These are phyloP conservation scores for Ochotona princeps DNA, from an alignment of 2,113 vertebrate genomes.

Conservation along the genomic window DNA sequence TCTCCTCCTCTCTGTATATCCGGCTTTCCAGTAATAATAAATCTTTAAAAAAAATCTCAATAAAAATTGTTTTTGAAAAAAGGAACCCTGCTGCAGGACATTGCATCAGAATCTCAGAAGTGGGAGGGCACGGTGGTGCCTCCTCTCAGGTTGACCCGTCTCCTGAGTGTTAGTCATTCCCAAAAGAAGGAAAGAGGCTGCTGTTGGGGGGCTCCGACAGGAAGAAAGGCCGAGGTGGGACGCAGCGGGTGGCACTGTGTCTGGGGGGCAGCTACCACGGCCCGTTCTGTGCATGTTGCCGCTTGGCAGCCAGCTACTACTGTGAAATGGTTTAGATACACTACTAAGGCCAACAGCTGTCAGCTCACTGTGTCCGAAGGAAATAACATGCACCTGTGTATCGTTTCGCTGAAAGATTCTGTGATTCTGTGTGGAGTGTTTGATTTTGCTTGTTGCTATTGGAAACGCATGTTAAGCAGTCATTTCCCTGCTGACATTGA, in stretches of 20 bases:
- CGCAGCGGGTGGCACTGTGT: neutral
- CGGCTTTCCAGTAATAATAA: too few relatives aligned
- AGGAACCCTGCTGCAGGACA: neutral
- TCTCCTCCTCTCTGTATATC: too few relatives aligned
- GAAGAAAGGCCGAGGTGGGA: neutral
- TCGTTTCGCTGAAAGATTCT: neutral
- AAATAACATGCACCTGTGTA: neutral
- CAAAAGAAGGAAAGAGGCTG: neutral
- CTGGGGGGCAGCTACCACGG: neutral
- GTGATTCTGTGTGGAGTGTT: neutral
- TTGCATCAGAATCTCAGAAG: neutral
- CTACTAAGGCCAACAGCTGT: neutral
- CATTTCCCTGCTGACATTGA: neutral
- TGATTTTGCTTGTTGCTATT: neutral
- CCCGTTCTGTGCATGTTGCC: neutral
- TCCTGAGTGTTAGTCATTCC: neutral
- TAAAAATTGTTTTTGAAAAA: too few relatives aligned
- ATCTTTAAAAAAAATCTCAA: too few relatives aligned
- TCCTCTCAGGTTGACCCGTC: neutral
- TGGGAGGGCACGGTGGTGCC: neutral
- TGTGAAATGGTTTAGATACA: neutral
- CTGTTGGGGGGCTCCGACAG: neutral
- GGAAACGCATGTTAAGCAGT: neutral
- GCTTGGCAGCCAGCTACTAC: neutral
- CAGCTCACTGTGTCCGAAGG: neutral